Conservation (phyloP, 2,888 invertebrate species). For the Drosophila differens region DNA sequence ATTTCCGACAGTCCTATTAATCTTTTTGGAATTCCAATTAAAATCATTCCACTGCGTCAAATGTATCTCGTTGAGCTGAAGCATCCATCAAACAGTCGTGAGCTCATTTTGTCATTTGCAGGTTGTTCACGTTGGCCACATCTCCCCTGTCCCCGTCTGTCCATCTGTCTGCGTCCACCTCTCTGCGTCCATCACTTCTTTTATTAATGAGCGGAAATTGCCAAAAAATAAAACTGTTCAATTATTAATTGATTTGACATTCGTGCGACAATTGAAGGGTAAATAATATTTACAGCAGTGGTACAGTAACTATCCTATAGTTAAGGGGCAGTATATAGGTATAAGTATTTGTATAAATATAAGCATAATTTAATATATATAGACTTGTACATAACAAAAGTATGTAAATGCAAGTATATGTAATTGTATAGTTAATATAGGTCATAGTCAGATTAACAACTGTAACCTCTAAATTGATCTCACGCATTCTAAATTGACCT, state of each 20-base stretch:
- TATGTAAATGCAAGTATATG: background rate
- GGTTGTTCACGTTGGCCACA: conserved; percentile 43
- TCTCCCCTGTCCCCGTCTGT: conserved; percentile 11
- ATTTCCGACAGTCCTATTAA: background rate
- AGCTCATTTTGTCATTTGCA: conserved; percentile 50
- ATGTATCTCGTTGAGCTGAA: conserved; percentile 9
- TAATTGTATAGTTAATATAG: background rate
- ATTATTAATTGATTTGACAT: conserved; percentile 49
- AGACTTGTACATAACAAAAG: too few species aligned
- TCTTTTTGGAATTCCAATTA: background rate
- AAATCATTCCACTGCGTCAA: background rate
- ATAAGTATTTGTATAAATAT: background rate
- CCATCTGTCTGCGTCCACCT: conserved; percentile 4
- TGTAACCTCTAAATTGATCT: background rate
- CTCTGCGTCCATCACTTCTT: conserved; percentile 1
- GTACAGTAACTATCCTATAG: background rate
- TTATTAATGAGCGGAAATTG: conserved; percentile 59
- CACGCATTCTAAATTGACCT: background rate
- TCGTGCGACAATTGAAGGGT: conserved; percentile 39
- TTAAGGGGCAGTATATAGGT: background rate
- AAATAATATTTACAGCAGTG: background rate
- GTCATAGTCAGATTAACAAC: background rate
- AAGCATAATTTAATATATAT: background rate
- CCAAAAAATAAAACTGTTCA: conserved; percentile 41
- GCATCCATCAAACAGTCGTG: conserved; percentile 16